A percentile compares a stretch with the other conserved stretches of the same genome.
Conservation (phyloP, 2,113 vertebrate species). For the Casuarius casuarius region DNA sequence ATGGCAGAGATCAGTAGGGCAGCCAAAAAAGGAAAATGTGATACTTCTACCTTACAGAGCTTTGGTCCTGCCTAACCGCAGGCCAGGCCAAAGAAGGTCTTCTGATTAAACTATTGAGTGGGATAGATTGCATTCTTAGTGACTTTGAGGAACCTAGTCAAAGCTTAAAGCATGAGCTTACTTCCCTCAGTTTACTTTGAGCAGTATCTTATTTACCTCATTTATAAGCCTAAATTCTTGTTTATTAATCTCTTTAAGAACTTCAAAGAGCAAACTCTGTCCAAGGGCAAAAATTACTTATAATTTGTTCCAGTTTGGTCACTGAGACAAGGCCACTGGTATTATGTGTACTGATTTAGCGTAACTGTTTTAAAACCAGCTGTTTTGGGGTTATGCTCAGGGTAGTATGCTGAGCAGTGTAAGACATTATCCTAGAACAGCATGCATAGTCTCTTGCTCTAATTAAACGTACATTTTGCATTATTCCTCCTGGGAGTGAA, state of each 20-base stretch:
- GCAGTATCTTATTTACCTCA: not conserved
- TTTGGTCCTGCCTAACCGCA: not conserved
- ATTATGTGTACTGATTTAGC: not conserved
- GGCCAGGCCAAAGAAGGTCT: not conserved
- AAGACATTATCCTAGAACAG: slow-evolving; percentile 17
- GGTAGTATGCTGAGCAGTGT: not conserved
- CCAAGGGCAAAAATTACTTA: not conserved
- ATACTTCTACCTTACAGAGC: not conserved
- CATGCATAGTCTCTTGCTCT: not conserved
- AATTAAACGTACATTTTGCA: slow-evolving; percentile 28
- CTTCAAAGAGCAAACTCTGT: not conserved
- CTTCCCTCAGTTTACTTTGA: not conserved
- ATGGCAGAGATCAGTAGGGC: not conserved
- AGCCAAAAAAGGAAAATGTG: not conserved
- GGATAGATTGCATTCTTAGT: not conserved
- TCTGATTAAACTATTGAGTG: not conserved
- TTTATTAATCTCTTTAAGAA: not conserved
- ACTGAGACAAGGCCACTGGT: not conserved
- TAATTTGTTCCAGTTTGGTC: not conserved
- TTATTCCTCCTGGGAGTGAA: slow-evolving; percentile 5
- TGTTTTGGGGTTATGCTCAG: slow-evolving; percentile 7
- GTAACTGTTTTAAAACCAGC: not conserved
- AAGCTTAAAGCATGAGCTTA: not conserved
- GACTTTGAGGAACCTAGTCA: not conserved
- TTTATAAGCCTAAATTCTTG: not conserved